phyloP scores from a whole-genome alignment of 2,113 vertebrate species.

The Raja brachyura region DNA sequence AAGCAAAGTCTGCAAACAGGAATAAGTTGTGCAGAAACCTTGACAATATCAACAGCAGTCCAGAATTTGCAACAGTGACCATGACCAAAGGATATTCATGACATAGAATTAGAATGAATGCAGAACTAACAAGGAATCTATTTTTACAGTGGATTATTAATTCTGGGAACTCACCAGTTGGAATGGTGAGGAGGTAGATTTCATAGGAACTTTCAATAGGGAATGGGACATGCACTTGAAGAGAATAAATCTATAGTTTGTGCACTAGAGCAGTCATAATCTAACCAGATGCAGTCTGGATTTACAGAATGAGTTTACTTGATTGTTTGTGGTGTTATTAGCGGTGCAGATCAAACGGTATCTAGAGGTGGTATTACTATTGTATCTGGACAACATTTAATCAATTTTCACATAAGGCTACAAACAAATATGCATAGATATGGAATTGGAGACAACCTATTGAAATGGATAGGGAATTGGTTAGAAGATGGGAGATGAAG shows the following conservation, averaged over 20 bases:
- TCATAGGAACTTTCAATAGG: no score
- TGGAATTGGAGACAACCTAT: neutral
- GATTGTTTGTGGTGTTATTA: neutral
- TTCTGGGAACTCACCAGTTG: no score
- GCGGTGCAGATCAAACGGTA: no score
- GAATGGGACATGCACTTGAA: no score
- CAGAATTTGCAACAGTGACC: neutral
- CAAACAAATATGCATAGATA: neutral
- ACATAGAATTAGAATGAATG: neutral
- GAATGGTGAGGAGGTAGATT: no score
- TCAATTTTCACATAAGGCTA: no score
- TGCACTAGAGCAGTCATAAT: neutral
- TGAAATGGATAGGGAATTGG: neutral
- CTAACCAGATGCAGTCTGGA: neutral
- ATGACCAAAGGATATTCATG: neutral
- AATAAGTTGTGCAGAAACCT: neutral
- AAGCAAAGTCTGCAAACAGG: neutral
- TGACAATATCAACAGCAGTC: neutral
- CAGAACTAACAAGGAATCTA: neutral
- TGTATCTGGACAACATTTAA: no score
- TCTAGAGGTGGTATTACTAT: no score
- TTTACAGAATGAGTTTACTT: neutral
- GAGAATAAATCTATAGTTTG: neutral
- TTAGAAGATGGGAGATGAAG: neutral
- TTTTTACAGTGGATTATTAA: neutral